phyloP scores from a whole-genome alignment of 2,888 invertebrate species.

The Achlya flavicornis region DNA sequence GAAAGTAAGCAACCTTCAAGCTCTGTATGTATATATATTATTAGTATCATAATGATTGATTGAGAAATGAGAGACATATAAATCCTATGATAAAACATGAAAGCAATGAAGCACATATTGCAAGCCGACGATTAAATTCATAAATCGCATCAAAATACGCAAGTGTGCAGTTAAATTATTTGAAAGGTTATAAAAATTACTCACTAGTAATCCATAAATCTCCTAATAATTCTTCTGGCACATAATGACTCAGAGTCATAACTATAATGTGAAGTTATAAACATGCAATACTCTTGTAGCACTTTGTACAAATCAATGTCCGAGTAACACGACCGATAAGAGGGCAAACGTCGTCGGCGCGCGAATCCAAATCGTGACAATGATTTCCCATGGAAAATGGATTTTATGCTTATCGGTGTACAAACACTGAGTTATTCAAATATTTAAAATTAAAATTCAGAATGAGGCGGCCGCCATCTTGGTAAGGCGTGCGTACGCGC shows the following conservation, averaged over 20 bases:
- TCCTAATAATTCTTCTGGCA: conserved; percentile 60
- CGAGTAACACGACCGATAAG: conserved; percentile 55
- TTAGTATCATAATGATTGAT: neutral
- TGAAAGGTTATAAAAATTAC: conserved; percentile 58
- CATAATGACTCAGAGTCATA: conserved; percentile 65
- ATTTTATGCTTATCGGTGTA: conserved; percentile 53
- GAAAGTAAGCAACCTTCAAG: neutral
- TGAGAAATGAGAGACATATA: neutral
- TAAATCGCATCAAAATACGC: conserved; percentile 10
- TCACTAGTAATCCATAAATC: conserved; percentile 68
- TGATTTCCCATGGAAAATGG: conserved; percentile 54
- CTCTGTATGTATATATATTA: neutral
- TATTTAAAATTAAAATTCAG: conserved; percentile 56
- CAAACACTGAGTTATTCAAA: conserved; percentile 48
- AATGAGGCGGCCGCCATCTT: conserved; percentile 71
- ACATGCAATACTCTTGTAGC: conserved; percentile 59
- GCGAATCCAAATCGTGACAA: conserved; percentile 42
- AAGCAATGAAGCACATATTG: neutral
- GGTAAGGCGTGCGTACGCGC: conserved; percentile 77
- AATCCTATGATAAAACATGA: neutral
- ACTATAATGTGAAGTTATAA: conserved; percentile 64
- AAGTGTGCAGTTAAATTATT: conserved; percentile 25
- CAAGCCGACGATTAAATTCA: neutral
- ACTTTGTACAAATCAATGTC: conserved; percentile 62
- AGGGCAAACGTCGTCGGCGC: conserved; percentile 36